Conservation (phyloP, 2,797 vertebrate species). For the Ficedula albicollis region DNA sequence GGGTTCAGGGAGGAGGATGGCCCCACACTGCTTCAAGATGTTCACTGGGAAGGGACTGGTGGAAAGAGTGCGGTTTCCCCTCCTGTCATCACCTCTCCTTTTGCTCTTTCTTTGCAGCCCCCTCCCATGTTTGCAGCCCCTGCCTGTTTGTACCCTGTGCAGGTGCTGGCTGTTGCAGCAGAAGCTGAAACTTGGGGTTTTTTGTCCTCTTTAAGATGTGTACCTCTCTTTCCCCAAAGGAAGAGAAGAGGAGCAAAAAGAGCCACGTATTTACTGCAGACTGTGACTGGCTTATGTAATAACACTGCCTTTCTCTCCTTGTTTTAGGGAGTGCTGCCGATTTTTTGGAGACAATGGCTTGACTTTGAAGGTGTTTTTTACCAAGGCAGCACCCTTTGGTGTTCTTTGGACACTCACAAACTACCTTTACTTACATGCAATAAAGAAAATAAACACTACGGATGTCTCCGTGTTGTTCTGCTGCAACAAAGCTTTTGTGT, state of each 20-base stretch:
- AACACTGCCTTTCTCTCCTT: conserved; percentile 72
- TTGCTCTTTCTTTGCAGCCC: background rate
- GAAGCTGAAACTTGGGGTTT: background rate
- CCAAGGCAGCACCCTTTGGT: conserved; percentile 92
- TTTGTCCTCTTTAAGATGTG: background rate
- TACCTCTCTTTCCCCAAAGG: background rate
- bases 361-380: conserved; percentile 93
- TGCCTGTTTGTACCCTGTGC: fast-evolving
- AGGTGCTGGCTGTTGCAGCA: background rate
- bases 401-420: conserved; percentile 98
- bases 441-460: conserved; percentile 97
- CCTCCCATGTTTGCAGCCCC: background rate
- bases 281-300: conserved; percentile 33
- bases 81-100: background rate
- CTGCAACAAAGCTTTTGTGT: conserved; percentile 98
- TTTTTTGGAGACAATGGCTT: conserved; percentile 95
- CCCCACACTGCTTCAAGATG: background rate
- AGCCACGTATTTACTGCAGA: background rate
- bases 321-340: conserved; percentile 91
- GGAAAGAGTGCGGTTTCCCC: background rate
- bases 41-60: background rate
- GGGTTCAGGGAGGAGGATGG: background rate
- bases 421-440: conserved; percentile 98
- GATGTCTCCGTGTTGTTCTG: conserved; percentile 97
- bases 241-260: background rate